phyloP scores from a whole-genome alignment of 2,113 vertebrate genomes.

The Corythaeola cristata region DNA sequence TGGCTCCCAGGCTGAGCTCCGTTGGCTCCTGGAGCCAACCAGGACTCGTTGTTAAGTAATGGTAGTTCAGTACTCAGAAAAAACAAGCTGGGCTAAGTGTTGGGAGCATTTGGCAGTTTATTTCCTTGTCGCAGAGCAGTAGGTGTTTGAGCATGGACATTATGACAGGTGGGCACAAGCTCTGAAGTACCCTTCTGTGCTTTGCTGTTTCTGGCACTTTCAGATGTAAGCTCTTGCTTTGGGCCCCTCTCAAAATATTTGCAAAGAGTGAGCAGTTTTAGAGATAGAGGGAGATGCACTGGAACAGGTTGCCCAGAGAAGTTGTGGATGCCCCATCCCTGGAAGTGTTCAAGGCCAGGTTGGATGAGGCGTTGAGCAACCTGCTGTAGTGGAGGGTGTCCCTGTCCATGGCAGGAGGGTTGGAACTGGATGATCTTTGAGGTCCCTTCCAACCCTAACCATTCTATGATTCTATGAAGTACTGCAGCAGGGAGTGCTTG shows the following conservation, averaged over 20 bases:
- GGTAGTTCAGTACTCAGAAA: not conserved
- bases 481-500: not conserved
- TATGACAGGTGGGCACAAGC: not conserved
- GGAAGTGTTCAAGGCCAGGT: too few species aligned
- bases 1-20: not conserved
- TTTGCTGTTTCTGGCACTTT: not conserved
- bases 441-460: too few species aligned
- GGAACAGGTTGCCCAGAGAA: too few species aligned
- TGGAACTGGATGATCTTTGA: too few species aligned
- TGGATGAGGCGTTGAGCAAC: too few species aligned
- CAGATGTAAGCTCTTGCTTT: not conserved
- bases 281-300: not conserved
- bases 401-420: too few species aligned
- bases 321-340: too few species aligned
- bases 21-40: not conserved
- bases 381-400: too few species aligned
- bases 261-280: not conserved
- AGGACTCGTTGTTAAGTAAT: not conserved
- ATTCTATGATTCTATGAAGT: too few species aligned
- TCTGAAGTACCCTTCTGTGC: not conserved
- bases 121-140: not conserved
- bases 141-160: accelerated
- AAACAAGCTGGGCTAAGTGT: not conserved
- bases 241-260: not conserved
- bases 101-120: not conserved